Percentiles rank a stretch among this genome's conserved stretches.
These are phyloP conservation scores for Galeopsomyia nigrocyanea DNA, from an alignment of 2,888 invertebrate genomes.

Conservation along the genomic window DNA sequence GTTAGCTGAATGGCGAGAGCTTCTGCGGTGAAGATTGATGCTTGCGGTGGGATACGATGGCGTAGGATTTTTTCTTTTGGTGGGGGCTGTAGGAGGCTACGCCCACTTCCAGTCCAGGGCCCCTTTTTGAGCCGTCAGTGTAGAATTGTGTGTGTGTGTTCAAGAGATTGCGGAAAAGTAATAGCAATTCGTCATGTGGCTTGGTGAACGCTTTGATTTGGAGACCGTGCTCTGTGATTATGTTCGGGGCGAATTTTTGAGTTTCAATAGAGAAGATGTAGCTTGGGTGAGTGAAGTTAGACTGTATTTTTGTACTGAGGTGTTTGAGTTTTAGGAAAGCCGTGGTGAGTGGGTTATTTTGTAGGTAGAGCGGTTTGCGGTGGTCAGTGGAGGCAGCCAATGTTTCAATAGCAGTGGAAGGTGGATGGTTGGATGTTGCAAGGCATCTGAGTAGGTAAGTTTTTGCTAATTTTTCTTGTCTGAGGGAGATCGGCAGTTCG, in stretches of 20 bases:
- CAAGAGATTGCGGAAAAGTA: background rate
- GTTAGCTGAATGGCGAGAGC: conserved; percentile 21
- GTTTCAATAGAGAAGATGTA: background rate
- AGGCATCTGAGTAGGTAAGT: background rate
- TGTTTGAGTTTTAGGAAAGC: too few species aligned
- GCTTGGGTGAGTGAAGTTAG: background rate
- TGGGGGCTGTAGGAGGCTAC: background rate
- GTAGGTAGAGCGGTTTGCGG: too few species aligned
- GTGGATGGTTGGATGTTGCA: too few species aligned
- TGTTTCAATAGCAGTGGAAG: too few species aligned
- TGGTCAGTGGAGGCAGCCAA: too few species aligned
- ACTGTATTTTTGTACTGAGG: too few species aligned
- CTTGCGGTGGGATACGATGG: background rate
- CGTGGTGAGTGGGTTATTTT: too few species aligned
- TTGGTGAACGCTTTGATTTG: background rate
- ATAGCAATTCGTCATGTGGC: background rate
- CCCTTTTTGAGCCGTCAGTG: conserved; percentile 5
- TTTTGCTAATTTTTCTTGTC: background rate
- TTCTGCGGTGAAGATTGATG: conserved; percentile 26
- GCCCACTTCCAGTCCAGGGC: background rate
- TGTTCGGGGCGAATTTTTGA: background rate
- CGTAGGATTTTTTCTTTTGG: background rate
- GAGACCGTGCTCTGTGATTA: background rate
- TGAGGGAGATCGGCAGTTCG: background rate
- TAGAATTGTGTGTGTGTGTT: background rate